Percentiles rank a stretch among this genome's conserved stretches.
Conservation (phyloP, 2,888 invertebrate species). For the Halocaridina rubra region DNA sequence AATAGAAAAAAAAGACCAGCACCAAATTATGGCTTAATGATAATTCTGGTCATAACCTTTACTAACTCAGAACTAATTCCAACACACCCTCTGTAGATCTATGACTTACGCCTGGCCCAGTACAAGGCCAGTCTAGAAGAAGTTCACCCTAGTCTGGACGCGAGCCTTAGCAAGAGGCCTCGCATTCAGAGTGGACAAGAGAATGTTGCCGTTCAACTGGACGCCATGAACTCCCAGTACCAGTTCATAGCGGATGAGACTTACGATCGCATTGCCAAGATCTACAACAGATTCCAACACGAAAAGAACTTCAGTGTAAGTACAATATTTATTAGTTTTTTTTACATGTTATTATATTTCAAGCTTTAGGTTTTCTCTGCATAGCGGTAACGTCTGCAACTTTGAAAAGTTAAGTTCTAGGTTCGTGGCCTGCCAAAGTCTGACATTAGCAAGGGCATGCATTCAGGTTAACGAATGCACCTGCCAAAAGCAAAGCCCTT, state of each 20-base stretch:
- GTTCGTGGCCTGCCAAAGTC: too few relatives aligned
- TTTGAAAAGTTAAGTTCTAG: too few relatives aligned
- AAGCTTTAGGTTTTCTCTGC: too few relatives aligned
- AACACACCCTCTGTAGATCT: slow-evolving; percentile 75
- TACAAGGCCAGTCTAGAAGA: slow-evolving; percentile 86
- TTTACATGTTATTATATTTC: too few relatives aligned
- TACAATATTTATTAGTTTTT: too few relatives aligned
- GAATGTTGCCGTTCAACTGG: slow-evolving; percentile 80
- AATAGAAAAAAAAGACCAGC: background rate
- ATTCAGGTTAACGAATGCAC: too few relatives aligned
- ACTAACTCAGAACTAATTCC: slow-evolving; percentile 60
- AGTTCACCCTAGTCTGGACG: slow-evolving; percentile 83
- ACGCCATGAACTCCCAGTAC: slow-evolving; percentile 83
- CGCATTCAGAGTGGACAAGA: slow-evolving; percentile 75
- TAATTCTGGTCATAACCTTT: slow-evolving; percentile 17
- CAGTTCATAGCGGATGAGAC: slow-evolving; percentile 70
- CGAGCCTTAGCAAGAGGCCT: slow-evolving; percentile 67
- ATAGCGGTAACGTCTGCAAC: too few relatives aligned
- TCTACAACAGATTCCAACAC: slow-evolving; percentile 67
- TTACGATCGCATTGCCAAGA: slow-evolving; percentile 65
- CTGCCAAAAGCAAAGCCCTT: too few relatives aligned
- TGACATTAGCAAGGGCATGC: too few relatives aligned
- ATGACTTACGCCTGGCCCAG: slow-evolving; percentile 85
- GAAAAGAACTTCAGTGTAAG: slow-evolving; percentile 62
- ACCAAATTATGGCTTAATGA: background rate